Base-by-base conservation (phyloP, 1,140 invertebrate species). In the Drosophila truncata region DNA sequence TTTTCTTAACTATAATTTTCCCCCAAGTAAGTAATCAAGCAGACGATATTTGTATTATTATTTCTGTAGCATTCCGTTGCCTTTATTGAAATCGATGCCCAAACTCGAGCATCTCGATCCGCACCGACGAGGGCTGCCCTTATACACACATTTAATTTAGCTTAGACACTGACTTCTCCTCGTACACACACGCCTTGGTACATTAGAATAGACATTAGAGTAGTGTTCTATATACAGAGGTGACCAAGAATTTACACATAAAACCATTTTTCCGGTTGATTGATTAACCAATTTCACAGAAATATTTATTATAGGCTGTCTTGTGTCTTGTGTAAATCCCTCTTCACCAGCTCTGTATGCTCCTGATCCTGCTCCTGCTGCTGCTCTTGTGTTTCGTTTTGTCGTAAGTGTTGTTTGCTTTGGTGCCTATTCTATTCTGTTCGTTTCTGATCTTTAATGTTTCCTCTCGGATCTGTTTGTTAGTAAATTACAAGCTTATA, bases 161-260 rank as follows among this genome's bases (percentile, higher is more conserved):
- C 63, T 54, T 67, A 69, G 63, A 55, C 62, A 70, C 63, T 70
- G 66, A 67, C 47, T 54, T n/a, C 33, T n/a, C 52, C 52, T 37
- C 37, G 49, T 62, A 44, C 33, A 29, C 33, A 29, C 57, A 49
- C 41, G 47, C n/a, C 25, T 50, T 23, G 37, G 47, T 70, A 70
- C 47, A 10, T 55, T 37, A 55, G 20, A 25, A 14, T 55, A 55
- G 31, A 11, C 52, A n/a, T 18, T 18, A 13, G 27, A 18, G 27
- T 50, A 54, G 31, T 37, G 20, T 11, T 18, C 20, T n/a, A 47
- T 49, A 6, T 25, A 49, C 25, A 27, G 46, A 8, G 25, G 8
- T 27, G 46, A 16, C 6, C 9, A 5, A 2, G 25, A n/a, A 25
- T 9, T 47, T 47, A 25, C 23, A 47, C 46, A 25, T 8, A 8